Base-by-base conservation (phyloP, 2,888 invertebrate species). In the Cheilosia vulpina region DNA sequence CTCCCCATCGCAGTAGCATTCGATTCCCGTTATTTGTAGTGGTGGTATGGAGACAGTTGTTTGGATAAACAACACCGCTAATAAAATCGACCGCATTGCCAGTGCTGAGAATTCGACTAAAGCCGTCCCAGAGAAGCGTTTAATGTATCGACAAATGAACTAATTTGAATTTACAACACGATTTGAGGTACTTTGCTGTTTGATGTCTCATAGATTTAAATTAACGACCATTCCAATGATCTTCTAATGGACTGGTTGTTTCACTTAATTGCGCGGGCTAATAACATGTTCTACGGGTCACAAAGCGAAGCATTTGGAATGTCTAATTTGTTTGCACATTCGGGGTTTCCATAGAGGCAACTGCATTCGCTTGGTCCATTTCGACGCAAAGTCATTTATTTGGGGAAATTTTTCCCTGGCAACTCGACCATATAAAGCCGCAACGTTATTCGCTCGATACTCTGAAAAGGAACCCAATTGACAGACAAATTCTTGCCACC, bases 391-490 rank as follows among this genome's bases (percentile, higher is more conserved):
- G 31, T 9, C 11, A 11, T 52, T 41, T 11, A n/a, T n/a, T n/a
- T 50, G 5, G 52, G 41, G 52, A 66, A 66, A 27, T 52, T 11
- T 52, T 53, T 41, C n/a, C 3, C 9, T 17, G n/a, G 19, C 4
- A 47, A 34, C n/a, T 34, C 15, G 21, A 13, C 34, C 60, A 62
- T 62, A 24, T 15, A 27, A 34, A 55, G 34, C n/a, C 4, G n/a
- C 55, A 31, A 47, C 4, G 31, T 4, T 19, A 63, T n/a, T 57
- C 27, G 17, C 21, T n/a, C 21, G 52, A 31, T 45, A 19, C 43
- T 47, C 15, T 58, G 27, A 52, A 19, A 43, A 53, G 63, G 76
- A 69, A 81, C 45, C 13, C 27, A 71, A 76, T 65, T 58, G 55
- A 27, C 52, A n/a, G 21, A 9, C 3, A 41, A 77, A 71, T 71